phyloP scores from a whole-genome alignment of 2,797 vertebrate species.

The Ceyx erithaca region DNA sequence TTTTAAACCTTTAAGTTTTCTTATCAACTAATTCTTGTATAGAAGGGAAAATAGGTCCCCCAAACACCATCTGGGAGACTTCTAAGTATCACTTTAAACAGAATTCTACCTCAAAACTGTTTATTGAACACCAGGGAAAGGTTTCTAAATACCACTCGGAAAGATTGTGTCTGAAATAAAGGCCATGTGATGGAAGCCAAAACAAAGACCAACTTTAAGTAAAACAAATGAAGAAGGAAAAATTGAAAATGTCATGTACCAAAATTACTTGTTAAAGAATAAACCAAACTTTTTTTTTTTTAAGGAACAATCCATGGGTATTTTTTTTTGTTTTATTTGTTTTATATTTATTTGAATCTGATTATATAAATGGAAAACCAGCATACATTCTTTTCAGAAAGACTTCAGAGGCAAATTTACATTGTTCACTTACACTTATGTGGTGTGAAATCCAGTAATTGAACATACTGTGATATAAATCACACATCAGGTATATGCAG shows the following conservation, averaged over 20 bases:
- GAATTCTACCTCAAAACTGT: neutral
- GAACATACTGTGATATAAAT: accelerated
- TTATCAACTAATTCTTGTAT: neutral
- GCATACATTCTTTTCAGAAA: neutral
- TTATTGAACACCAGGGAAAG: neutral
- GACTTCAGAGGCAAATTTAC: neutral
- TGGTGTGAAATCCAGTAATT: neutral
- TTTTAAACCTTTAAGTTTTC: neutral
- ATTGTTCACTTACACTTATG: neutral
- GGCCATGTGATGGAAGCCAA: neutral
- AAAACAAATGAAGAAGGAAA: neutral
- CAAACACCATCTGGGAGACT: neutral
- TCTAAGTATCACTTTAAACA: neutral
- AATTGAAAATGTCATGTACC: neutral
- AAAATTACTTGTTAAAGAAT: neutral
- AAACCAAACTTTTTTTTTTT: neutral
- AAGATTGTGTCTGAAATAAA: neutral
- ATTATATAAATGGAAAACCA: neutral
- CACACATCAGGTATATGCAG: neutral
- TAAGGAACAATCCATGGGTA: neutral
- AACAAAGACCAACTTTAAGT: neutral
- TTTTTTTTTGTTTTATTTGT: neutral
- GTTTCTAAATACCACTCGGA: neutral
- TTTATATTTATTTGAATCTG: neutral
- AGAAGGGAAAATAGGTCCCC: neutral